Conservation (phyloP, 2,113 vertebrate genomes). For the Bostrychus sinensis region DNA sequence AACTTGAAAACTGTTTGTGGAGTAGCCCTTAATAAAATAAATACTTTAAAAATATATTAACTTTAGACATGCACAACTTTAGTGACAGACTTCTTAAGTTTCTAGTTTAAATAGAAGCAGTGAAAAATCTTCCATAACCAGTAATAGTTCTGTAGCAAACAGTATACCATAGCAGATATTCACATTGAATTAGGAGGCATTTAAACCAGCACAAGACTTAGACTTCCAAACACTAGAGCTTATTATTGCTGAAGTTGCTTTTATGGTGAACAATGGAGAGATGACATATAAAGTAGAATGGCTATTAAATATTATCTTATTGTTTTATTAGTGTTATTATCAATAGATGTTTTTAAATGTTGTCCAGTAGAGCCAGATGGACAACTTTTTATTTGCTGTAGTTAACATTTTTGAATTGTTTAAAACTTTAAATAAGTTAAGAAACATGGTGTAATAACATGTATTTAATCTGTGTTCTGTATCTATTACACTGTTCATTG, state of each 20-base stretch:
- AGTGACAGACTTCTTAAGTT: slow-evolving; percentile 2
- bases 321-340: slow-evolving; percentile 46
- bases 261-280: not conserved
- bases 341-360: slow-evolving; percentile 40
- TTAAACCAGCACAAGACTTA: slow-evolving; percentile 40
- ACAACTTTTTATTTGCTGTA: slow-evolving; percentile 48
- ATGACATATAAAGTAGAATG: not conserved
- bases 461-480: slow-evolving; percentile 63
- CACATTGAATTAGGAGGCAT: slow-evolving; percentile 37
- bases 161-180: slow-evolving; percentile 30
- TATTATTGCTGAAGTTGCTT: slow-evolving; percentile 11
- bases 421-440: slow-evolving; percentile 62
- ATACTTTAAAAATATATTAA: not conserved
- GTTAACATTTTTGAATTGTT: slow-evolving; percentile 54
- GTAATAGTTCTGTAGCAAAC: slow-evolving; percentile 59
- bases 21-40: not conserved
- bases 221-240: too few relatives aligned
- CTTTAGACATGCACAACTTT: slow-evolving; percentile 2
- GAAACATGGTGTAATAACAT: slow-evolving; percentile 58
- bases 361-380: slow-evolving; percentile 52
- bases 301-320: slow-evolving; percentile 17
- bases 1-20: slow-evolving; percentile 6
- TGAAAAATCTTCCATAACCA: slow-evolving; percentile 40
- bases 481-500: slow-evolving; percentile 30
- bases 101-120: slow-evolving; percentile 28